phyloP scores from a whole-genome alignment of 2,888 invertebrate species.

The Uropetala carovei region DNA sequence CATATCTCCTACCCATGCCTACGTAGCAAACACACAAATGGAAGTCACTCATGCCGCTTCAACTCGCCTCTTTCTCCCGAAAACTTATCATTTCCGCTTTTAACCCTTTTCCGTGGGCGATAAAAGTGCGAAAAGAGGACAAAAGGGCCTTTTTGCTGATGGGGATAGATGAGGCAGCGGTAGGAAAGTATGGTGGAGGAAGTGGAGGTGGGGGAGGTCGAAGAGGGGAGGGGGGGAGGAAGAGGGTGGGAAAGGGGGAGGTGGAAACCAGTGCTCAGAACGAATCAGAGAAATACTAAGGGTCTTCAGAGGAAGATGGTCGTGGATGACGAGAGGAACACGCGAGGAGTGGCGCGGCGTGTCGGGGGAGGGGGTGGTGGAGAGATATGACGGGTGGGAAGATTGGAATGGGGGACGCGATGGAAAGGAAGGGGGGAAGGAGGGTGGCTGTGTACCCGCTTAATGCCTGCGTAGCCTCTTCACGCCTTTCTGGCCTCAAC shows the following conservation, averaged over 20 bases:
- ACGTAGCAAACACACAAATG: not conserved
- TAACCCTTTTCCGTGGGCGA: constrained; percentile 29
- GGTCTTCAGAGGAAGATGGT: not conserved
- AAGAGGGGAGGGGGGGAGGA: not conserved
- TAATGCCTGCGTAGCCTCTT: constrained; percentile 52
- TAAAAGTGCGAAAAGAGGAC: constrained; percentile 37
- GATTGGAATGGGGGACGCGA: not conserved
- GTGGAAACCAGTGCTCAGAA: not conserved
- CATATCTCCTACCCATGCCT: not conserved
- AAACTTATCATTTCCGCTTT: constrained; percentile 43
- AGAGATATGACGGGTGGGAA: not conserved
- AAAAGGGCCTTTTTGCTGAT: not conserved
- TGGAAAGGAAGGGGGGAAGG: not conserved
- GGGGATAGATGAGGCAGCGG: not conserved
- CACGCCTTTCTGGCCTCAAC: constrained; percentile 46
- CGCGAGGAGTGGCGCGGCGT: not conserved
- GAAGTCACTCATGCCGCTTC: not conserved
- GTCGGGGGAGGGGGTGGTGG: not conserved
- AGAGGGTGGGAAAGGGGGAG: not conserved
- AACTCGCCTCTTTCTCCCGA: constrained; percentile 9
- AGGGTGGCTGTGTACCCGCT: constrained; percentile 35
- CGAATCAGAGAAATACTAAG: constrained; percentile 35
- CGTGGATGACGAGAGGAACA: not conserved
- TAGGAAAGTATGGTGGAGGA: not conserved
- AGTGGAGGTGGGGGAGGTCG: not conserved